phyloP scores from a whole-genome alignment of 2,888 invertebrate genomes.

The Cremastinae sp. region DNA sequence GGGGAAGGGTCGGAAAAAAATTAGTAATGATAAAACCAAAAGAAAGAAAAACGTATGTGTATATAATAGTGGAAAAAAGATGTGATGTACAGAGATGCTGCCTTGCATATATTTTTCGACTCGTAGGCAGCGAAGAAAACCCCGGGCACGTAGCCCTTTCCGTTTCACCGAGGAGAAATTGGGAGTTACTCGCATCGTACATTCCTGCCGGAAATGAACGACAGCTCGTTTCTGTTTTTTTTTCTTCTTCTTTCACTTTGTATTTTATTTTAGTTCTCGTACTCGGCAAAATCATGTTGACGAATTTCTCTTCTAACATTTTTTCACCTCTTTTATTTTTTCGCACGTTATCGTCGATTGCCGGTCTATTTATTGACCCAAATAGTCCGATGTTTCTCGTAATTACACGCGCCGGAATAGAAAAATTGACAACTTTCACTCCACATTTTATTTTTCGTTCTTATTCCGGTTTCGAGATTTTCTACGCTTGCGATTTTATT shows the following conservation, averaged over 20 bases:
- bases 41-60: conserved; percentile 9
- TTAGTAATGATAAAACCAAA: conserved; percentile 33
- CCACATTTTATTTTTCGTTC: neutral
- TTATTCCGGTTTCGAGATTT: no score
- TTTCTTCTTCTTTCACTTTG: neutral
- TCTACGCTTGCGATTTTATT: no score
- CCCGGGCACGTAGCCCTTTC: conserved; percentile 30
- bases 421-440: conserved; percentile 2
- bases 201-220: conserved; percentile 40
- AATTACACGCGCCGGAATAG: neutral
- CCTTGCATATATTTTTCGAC: conserved; percentile 55
- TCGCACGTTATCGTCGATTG: no score
- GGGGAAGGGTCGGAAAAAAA: conserved; percentile 26
- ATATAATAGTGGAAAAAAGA: conserved; percentile 19
- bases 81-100: conserved; percentile 37
- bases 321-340: conserved; percentile 12
- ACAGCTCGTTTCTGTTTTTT: neutral
- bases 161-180: conserved; percentile 51
- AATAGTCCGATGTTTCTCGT: neutral
- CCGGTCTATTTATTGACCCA: neutral
- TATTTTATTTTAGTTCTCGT: neutral
- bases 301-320: neutral
- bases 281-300: no score
- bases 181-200: conserved; percentile 42
- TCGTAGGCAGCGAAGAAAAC: conserved; percentile 42